Evolutionary conservation across 2,113 vertebrate genomes (phyloP).

Genomic region (Prunella fulvescens): DNA sequence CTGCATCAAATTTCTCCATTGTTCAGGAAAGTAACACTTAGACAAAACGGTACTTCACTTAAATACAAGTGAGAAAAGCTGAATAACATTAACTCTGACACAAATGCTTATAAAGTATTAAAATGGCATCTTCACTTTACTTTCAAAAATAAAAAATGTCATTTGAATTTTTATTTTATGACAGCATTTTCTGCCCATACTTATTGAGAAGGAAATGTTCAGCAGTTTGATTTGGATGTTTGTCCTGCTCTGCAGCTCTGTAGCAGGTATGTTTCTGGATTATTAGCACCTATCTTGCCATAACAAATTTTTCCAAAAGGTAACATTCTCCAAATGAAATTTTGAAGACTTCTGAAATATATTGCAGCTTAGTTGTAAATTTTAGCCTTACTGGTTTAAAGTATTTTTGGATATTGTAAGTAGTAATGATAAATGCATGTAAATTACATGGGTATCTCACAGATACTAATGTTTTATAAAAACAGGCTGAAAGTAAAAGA

Average conservation of each 20-base stretch:
- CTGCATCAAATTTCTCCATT: neutral
- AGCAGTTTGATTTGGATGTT: neutral
- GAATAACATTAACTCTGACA: neutral
- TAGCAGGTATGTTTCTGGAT: conserved; percentile 35
- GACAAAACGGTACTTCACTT: neutral
- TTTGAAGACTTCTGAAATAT: neutral
- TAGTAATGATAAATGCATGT: neutral
- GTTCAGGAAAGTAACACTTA: neutral
- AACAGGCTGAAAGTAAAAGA: neutral
- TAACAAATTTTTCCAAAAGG: neutral
- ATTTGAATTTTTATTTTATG: neutral
- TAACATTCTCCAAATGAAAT: neutral
- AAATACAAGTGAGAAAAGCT: neutral
- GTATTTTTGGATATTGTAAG: neutral
- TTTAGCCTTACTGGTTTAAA: neutral
- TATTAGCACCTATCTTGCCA: neutral
- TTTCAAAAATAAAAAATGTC: neutral
- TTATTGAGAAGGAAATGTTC: conserved; percentile 17
- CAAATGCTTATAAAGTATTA: neutral
- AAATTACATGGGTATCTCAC: neutral
- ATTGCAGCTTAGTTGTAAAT: neutral
- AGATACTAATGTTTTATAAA: neutral
- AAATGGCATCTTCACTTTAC: neutral
- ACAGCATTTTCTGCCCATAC: neutral
- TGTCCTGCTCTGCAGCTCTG: neutral